These are phyloP conservation scores for Catotricha subobsoleta DNA, from an alignment of 2,888 invertebrate species.

Conservation along the genomic window DNA sequence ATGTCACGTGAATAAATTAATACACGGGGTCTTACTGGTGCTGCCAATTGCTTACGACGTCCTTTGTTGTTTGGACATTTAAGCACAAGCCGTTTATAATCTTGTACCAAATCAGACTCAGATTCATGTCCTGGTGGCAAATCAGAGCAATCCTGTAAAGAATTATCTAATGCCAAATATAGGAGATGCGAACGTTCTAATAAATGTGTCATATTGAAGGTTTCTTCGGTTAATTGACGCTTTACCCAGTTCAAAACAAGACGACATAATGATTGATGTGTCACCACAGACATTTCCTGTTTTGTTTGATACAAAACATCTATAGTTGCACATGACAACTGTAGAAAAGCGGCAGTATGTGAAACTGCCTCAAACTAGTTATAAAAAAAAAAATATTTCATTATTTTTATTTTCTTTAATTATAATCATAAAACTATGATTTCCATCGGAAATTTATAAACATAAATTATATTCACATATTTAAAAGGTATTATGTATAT, in stretches of 20 bases:
- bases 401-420: too few species aligned
- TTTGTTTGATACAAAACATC: conserved; percentile 58
- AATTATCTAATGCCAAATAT: conserved; percentile 43
- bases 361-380: conserved; percentile 48
- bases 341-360: conserved; percentile 13
- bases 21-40: conserved; percentile 42
- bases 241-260: conserved; percentile 47
- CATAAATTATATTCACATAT: too few species aligned
- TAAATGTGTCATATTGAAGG: conserved; percentile 16
- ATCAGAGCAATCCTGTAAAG: conserved; percentile 61
- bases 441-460: too few species aligned
- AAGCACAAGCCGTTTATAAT: conserved; percentile 44
- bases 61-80: conserved; percentile 15
- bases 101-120: conserved; percentile 59
- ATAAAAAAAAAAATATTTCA: too few species aligned
- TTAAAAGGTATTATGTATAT: too few species aligned
- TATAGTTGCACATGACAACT: conserved; percentile 46
- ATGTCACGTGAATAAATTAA: conserved; percentile 40
- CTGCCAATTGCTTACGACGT: conserved; percentile 31
- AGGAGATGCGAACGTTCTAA: conserved; percentile 15
- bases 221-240: conserved; percentile 26
- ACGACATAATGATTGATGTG: conserved; percentile 39
- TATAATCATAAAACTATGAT: too few species aligned
- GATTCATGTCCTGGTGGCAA: conserved; percentile 39
- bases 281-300: conserved; percentile 42